These are phyloP conservation scores for Empis stercorea DNA, from an alignment of 2,888 invertebrate species.

Conservation along the genomic window DNA sequence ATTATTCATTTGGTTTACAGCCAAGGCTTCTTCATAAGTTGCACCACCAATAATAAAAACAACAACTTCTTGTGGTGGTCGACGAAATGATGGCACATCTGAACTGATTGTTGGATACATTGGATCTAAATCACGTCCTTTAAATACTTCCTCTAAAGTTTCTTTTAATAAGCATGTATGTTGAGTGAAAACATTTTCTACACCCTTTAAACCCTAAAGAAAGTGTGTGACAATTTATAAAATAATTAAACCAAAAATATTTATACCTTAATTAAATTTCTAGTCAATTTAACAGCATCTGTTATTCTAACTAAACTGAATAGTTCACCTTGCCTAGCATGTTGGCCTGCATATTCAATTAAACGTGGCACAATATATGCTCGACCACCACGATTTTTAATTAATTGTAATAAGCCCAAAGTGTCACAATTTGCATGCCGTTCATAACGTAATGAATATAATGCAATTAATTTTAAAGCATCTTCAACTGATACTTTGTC, in stretches of 20 bases:
- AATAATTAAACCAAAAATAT: neutral
- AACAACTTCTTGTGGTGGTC: constrained; percentile 83
- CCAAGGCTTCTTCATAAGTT: constrained; percentile 89
- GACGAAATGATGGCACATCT: constrained; percentile 39
- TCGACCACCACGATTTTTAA: constrained; percentile 59
- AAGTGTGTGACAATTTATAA: constrained; percentile 5
- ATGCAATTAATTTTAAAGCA: constrained; percentile 73
- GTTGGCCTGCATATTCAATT: constrained; percentile 75
- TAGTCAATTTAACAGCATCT: constrained; percentile 68
- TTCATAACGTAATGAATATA: constrained; percentile 91
- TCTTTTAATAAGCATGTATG: constrained; percentile 88
- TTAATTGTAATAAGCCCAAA: constrained; percentile 55
- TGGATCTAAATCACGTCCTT: constrained; percentile 77
- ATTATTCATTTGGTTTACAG: constrained; percentile 71
- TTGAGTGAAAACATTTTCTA: constrained; percentile 98
- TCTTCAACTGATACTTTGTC: constrained; percentile 63
- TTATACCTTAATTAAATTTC: constrained; percentile 29
- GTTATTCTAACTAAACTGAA: constrained; percentile 86
- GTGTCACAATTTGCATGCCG: constrained; percentile 77
- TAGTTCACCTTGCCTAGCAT: constrained; percentile 67
- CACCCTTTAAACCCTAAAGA: constrained; percentile 69
- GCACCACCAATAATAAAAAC: constrained; percentile 93
- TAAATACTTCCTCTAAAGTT: constrained; percentile 78
- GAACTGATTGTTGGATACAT: constrained; percentile 72
- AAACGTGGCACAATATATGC: constrained; percentile 50